Evolutionary conservation across 1,140 invertebrate genomes (phyloP), one percentile per base, ranked within the genome.

Genomic region (Tetragonula clypearis): DNA sequence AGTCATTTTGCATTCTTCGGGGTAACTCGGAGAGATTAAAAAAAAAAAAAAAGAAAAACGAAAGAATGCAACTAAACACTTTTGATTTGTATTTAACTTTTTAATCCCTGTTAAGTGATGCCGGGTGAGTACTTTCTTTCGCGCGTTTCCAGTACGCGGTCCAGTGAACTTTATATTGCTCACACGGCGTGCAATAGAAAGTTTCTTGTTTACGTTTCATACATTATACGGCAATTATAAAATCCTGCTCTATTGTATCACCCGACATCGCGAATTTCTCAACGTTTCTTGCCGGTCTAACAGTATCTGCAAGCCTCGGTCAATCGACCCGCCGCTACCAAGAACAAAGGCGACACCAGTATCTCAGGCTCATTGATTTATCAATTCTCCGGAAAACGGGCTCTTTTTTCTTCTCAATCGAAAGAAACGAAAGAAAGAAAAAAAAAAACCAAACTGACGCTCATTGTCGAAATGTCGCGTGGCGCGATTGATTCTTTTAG

Each of bases 111-210:
- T 78, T 53, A 49, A 49, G 12, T 11, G 19, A 35, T 58, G 53
- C 6, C 15, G 23, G 14, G 5, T 30, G 19, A 49, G n/a, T 58
- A 62, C 82, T 72, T 72, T 84, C 58, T 65, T 77, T 9, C 17
- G n/a, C 14, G 8, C 76, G 14, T 84, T 69, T 79, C 76, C 66
- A 72, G 49, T 56, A 35, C 21, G 30, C 62, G 82, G 65, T 83
- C 74, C 82, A 79, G 56, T 53, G 82, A 79, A 71, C 56, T 9
- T 72, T 60, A n/a, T 30, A 79, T 65, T 62, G 76, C 11, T 79
- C 68, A 26, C 56, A 17, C 68, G 49, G 76, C 76, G 68, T 84
- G 82, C 35, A 65, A 11, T 84, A 62, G 82, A 84, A 84, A 84
- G 82, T 84, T 73, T 21, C 11, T 21, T 78, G 76, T 79, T 79